Percentiles rank a stretch among this genome's conserved stretches.
Conservation (phyloP, 1,140 invertebrate species). For the Cephus cinctus region DNA sequence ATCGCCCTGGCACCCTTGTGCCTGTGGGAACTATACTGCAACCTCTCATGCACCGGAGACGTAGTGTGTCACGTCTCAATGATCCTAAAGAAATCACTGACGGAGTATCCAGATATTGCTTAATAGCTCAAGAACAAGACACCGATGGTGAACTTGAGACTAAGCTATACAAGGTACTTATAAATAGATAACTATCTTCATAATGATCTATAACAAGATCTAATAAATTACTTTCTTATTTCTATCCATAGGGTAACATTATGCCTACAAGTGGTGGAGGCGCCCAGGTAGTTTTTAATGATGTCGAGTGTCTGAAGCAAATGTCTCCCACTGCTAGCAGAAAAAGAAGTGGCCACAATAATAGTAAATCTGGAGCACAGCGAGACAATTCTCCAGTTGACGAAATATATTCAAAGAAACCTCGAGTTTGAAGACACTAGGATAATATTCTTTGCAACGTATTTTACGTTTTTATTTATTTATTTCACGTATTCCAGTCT, state of each 20-base stretch:
- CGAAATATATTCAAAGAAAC: slow-evolving; percentile 37
- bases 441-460: too few relatives aligned
- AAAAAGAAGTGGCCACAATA: slow-evolving; percentile 42
- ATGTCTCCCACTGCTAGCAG: slow-evolving; percentile 66
- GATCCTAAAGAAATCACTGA: slow-evolving; percentile 58
- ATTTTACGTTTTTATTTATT: too few relatives aligned
- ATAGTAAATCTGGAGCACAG: slow-evolving; percentile 18
- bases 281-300: slow-evolving; percentile 92
- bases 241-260: slow-evolving; percentile 72
- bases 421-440: too few relatives aligned
- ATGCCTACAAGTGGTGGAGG: slow-evolving; percentile 90
- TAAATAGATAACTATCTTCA: background rate
- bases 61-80: slow-evolving; percentile 79
- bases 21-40: slow-evolving; percentile 85
- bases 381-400: slow-evolving; percentile 10
- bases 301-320: slow-evolving; percentile 89
- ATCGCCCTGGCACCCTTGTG: slow-evolving; percentile 72
- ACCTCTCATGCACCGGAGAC: slow-evolving; percentile 77
- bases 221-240: background rate
- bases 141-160: slow-evolving; percentile 91
- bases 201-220: slow-evolving; percentile 10
- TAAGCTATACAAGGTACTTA: slow-evolving; percentile 80
- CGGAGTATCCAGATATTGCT: slow-evolving; percentile 80
- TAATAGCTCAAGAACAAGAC: slow-evolving; percentile 89
- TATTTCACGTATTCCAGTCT: too few relatives aligned